A percentile compares a stretch with the other conserved stretches of the same genome.
phyloP scores from a whole-genome alignment of 2,888 invertebrate genomes.

The Brachyptera risi region DNA sequence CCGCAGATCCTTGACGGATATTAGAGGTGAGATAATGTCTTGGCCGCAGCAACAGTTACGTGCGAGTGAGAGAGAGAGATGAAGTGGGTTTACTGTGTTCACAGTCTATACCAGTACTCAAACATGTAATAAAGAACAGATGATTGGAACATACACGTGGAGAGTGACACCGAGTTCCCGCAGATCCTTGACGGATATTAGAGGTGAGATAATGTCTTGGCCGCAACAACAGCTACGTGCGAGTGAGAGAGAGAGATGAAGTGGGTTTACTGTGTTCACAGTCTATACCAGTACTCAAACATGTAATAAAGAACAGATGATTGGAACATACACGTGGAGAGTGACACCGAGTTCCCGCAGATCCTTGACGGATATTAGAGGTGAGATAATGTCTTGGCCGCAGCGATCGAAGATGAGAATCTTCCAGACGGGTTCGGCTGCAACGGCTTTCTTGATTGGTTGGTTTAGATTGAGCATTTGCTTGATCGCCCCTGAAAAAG shows the following conservation, averaged over 20 bases:
- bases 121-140: slow-evolving; percentile 23
- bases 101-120: too few species aligned
- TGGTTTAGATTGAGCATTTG: slow-evolving; percentile 94
- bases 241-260: too few species aligned
- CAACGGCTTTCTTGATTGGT: slow-evolving; percentile 66
- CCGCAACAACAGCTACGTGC: too few species aligned
- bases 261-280: too few species aligned
- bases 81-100: too few species aligned
- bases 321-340: slow-evolving; percentile 80
- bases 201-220: slow-evolving; percentile 96
- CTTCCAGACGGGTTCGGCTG: slow-evolving; percentile 92
- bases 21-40: slow-evolving; percentile 95
- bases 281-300: too few species aligned
- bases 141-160: slow-evolving; percentile 73
- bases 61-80: too few species aligned
- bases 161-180: slow-evolving; percentile 95
- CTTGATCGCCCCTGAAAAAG: slow-evolving; percentile 75
- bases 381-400: slow-evolving; percentile 98
- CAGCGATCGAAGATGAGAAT: slow-evolving; percentile 92
- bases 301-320: slow-evolving; percentile 22
- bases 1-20: slow-evolving; percentile 91
- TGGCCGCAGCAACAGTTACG: slow-evolving; percentile 91
- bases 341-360: slow-evolving; percentile 94
- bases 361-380: slow-evolving; percentile 92
- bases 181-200: slow-evolving; percentile 92